These are phyloP conservation scores for Natator depressus DNA, from an alignment of 2,113 vertebrate species.

Conservation along the genomic window DNA sequence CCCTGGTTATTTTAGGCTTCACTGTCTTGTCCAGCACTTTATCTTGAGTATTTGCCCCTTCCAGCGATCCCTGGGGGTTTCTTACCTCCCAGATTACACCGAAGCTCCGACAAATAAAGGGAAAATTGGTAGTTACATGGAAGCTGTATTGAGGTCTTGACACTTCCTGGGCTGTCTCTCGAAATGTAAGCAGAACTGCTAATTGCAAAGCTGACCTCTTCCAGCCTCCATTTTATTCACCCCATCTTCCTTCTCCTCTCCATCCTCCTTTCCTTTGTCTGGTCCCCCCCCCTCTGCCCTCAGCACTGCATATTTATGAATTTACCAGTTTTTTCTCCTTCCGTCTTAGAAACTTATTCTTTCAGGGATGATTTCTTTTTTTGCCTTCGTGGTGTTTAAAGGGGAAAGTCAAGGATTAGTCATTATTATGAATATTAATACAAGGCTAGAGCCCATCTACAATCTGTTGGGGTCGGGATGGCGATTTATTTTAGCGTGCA, in stretches of 20 bases:
- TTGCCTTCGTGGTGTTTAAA: neutral
- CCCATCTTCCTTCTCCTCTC: conserved; percentile 49
- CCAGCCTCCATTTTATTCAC: conserved; percentile 69
- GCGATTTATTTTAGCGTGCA: neutral
- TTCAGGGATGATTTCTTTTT: neutral
- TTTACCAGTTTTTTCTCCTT: conserved; percentile 25
- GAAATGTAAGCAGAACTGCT: conserved; percentile 72
- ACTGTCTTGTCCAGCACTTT: conserved; percentile 9
- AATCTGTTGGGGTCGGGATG: neutral
- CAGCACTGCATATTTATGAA: conserved; percentile 50
- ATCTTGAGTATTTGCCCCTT: conserved; percentile 49
- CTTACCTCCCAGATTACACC: conserved; percentile 57
- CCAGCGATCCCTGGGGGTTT: conserved; percentile 27
- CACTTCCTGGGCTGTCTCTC: conserved; percentile 67
- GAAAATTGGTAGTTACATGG: conserved; percentile 70
- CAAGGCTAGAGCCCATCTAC: neutral
- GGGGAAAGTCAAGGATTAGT: neutral
- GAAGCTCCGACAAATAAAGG: conserved; percentile 64
- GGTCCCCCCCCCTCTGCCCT: neutral
- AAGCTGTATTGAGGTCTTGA: conserved; percentile 75
- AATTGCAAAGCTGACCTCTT: conserved; percentile 76
- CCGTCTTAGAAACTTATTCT: neutral
- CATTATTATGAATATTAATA: neutral
- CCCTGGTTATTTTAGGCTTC: conserved; percentile 24
- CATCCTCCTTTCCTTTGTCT: conserved; percentile 63